These are phyloP conservation scores for Parasteatoda tepidariorum DNA, from an alignment of 1,140 invertebrate species.

Conservation along the genomic window DNA sequence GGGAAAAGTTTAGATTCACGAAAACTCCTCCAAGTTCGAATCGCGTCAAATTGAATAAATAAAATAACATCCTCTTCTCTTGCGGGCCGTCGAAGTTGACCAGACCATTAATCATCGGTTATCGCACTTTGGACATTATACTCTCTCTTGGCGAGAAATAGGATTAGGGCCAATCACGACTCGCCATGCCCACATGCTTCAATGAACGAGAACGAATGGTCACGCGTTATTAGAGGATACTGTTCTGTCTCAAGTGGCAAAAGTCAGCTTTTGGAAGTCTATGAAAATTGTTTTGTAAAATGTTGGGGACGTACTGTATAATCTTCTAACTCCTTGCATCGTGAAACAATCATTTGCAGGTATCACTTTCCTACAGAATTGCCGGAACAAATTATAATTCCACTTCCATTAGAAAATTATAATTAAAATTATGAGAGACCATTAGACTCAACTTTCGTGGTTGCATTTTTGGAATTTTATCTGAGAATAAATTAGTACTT, in stretches of 20 bases:
- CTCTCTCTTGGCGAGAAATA: not conserved
- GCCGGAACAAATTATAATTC: too few species aligned
- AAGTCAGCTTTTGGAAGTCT: not conserved
- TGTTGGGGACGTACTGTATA: too few species aligned
- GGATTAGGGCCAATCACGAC: constrained; percentile 29
- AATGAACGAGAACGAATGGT: constrained; percentile 10
- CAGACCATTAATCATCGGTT: constrained; percentile 30
- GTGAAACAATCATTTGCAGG: too few species aligned
- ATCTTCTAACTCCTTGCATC: too few species aligned
- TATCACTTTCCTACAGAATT: too few species aligned
- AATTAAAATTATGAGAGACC: too few species aligned
- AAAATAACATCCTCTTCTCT: constrained; percentile 22
- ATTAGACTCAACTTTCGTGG: too few species aligned
- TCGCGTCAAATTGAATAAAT: constrained; percentile 41
- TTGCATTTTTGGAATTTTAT: too few species aligned
- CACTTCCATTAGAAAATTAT: too few species aligned
- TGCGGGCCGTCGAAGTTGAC: constrained; percentile 2
- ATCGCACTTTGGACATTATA: constrained; percentile 9
- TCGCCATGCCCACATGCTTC: not conserved
- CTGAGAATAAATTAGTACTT: too few species aligned
- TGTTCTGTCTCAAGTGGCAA: constrained; percentile 1
- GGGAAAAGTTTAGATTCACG: not conserved
- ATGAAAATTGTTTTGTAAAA: too few species aligned
- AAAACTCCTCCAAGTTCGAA: not conserved
- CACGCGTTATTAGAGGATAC: not conserved